These are phyloP conservation scores for Ciona savignyi DNA, from an alignment of 23 tunicate species.

Conservation along the genomic window DNA sequence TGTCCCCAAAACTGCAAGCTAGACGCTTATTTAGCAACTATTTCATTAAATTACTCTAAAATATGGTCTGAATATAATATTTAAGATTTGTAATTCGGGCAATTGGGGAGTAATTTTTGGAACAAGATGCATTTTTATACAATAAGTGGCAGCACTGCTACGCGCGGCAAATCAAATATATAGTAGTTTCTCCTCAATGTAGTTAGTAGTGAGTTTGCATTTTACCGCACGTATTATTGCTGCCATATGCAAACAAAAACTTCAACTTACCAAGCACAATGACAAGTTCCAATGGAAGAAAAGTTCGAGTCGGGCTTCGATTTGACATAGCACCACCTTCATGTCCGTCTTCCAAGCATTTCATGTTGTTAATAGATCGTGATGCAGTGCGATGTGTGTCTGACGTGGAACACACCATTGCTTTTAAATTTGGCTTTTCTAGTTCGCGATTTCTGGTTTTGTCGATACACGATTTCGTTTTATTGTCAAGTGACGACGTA, in stretches of 20 bases:
- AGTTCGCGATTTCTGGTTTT: constrained; percentile 7
- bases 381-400: not conserved
- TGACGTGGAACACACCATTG: constrained; percentile 30
- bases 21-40: too few species aligned
- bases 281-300: not conserved
- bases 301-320: constrained; percentile 26
- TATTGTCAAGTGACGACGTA: constrained; percentile 29
- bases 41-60: too few species aligned
- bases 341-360: not conserved
- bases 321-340: constrained; percentile 38
- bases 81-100: too few species aligned
- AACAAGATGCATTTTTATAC: too few species aligned
- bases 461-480: constrained; percentile 19
- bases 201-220: not conserved
- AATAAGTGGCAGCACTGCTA: not conserved
- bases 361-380: constrained; percentile 36
- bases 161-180: not conserved
- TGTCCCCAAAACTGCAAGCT: too few species aligned
- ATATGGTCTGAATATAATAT: too few species aligned
- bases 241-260: too few species aligned
- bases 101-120: too few species aligned
- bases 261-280: too few species aligned
- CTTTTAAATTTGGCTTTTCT: constrained; percentile 24
- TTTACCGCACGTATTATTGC: too few species aligned
- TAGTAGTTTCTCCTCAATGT: not conserved